phyloP scores from a whole-genome alignment of 2,797 vertebrate species.

The Tokudaia tokunoshimensis region DNA sequence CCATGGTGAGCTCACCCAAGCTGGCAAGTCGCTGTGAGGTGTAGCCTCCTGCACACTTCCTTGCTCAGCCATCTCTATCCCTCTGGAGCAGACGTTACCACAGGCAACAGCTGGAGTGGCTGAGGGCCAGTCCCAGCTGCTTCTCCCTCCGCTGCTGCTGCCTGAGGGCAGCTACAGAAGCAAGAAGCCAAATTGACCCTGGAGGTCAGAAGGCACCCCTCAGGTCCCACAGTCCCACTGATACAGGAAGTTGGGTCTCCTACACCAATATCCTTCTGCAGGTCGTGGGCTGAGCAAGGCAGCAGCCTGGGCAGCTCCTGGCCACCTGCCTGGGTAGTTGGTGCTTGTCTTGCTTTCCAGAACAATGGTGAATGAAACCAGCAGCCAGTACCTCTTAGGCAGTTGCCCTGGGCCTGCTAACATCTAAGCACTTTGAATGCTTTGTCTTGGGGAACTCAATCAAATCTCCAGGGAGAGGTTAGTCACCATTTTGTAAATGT shows the following conservation, averaged over 20 bases:
- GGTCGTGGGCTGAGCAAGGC: background rate
- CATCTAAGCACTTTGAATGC: background rate
- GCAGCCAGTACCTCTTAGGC: background rate
- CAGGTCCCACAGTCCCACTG: background rate
- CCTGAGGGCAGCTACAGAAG: background rate
- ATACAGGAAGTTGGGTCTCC: background rate
- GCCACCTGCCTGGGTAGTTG: background rate
- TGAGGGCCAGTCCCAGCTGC: background rate
- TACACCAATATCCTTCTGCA: background rate
- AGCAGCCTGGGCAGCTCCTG: background rate
- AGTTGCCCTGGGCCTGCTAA: background rate
- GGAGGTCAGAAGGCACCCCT: background rate
- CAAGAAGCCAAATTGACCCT: background rate
- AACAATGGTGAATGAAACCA: background rate
- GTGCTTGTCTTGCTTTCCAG: background rate
- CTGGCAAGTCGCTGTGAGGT: background rate
- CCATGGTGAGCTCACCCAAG: background rate
- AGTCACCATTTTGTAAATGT: background rate
- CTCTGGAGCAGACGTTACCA: background rate
- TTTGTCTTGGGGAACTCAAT: background rate
- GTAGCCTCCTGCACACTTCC: background rate
- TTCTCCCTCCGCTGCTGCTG: background rate
- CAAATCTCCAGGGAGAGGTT: background rate
- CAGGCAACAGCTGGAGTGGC: conserved; percentile 35
- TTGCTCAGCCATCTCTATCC: background rate